Percentiles rank a stretch among this genome's conserved stretches.
phyloP scores from a whole-genome alignment of 2,888 invertebrate genomes.

The Furcula furcula region DNA sequence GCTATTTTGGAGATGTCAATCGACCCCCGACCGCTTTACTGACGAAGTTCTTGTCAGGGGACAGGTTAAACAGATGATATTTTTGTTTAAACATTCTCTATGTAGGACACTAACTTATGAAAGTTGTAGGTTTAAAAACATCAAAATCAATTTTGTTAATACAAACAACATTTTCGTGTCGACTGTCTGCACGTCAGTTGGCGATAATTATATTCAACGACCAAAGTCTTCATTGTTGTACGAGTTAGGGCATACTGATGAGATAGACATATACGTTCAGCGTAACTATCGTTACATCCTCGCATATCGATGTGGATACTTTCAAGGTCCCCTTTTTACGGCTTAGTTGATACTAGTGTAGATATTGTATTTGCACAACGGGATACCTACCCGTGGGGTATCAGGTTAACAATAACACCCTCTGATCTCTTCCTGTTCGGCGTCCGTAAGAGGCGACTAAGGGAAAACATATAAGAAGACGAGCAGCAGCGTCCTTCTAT shows the following conservation, averaged over 20 bases:
- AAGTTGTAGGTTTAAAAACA: conserved; percentile 6
- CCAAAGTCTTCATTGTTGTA: conserved; percentile 7
- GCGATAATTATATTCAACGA: conserved; percentile 9
- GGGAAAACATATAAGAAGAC: too few relatives aligned
- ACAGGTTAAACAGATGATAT: conserved; percentile 37
- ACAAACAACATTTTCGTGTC: not conserved
- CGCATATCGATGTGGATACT: not conserved
- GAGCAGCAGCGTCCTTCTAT: too few relatives aligned
- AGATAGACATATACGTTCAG: conserved; percentile 4
- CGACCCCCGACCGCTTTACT: conserved; percentile 47
- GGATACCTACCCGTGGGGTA: too few relatives aligned
- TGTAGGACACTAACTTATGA: conserved; percentile 14
- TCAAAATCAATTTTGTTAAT: not conserved
- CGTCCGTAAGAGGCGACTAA: too few relatives aligned
- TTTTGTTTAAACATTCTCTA: conserved; percentile 34
- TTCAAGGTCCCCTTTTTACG: conserved; percentile 1
- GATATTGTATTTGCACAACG: too few relatives aligned
- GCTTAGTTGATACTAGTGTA: too few relatives aligned
- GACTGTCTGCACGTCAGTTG: not conserved
- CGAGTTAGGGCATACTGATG: conserved; percentile 9
- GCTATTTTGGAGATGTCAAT: conserved; percentile 71
- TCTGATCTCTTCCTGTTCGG: too few relatives aligned
- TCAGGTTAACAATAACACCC: too few relatives aligned
- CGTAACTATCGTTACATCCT: not conserved
- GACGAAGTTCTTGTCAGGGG: conserved; percentile 37